phyloP scores from a whole-genome alignment of 2,797 vertebrate genomes.

The Rhinatrema bivittatum region DNA sequence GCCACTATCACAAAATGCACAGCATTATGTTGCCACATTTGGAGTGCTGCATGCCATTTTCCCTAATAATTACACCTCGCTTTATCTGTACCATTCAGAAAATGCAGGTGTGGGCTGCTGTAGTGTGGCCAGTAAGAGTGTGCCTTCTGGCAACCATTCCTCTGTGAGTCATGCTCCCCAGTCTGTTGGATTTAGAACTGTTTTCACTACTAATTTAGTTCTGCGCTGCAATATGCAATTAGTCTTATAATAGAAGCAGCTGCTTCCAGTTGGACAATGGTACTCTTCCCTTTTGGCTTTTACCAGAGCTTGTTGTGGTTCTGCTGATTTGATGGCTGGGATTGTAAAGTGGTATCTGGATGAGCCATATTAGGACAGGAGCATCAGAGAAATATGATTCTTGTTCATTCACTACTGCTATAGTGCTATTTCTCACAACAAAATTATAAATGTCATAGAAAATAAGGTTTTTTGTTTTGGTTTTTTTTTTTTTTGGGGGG shows the following conservation, averaged over 20 bases:
- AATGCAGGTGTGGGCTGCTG: conserved; percentile 89
- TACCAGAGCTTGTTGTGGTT: conserved; percentile 49
- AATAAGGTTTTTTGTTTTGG: too few relatives aligned
- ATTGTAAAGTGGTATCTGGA: conserved; percentile 46
- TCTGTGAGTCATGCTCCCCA: conserved; percentile 74
- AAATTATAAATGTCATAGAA: conserved; percentile 35
- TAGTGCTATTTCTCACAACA: conserved; percentile 40
- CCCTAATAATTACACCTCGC: conserved; percentile 95
- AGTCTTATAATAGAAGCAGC: conserved; percentile 94
- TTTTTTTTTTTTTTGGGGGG: too few relatives aligned
- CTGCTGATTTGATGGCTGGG: conserved; percentile 51
- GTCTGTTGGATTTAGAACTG: conserved; percentile 81
- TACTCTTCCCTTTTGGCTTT: conserved; percentile 47
- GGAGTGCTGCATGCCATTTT: conserved; percentile 78
- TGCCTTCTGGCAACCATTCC: conserved; percentile 68
- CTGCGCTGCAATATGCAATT: conserved; percentile 92
- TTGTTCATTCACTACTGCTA: conserved; percentile 28
- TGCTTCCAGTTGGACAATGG: conserved; percentile 76
- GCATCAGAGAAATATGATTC: conserved; percentile 42
- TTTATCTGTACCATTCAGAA: conserved; percentile 96
- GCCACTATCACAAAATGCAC: conserved; percentile 77
- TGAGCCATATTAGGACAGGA: conserved; percentile 33
- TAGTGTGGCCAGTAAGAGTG: conserved; percentile 75
- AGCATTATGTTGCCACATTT: conserved; percentile 78
- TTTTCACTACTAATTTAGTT: conserved; percentile 87